These are phyloP conservation scores for Mus spretus DNA, from an alignment of 2,797 vertebrate genomes.

Conservation along the genomic window DNA sequence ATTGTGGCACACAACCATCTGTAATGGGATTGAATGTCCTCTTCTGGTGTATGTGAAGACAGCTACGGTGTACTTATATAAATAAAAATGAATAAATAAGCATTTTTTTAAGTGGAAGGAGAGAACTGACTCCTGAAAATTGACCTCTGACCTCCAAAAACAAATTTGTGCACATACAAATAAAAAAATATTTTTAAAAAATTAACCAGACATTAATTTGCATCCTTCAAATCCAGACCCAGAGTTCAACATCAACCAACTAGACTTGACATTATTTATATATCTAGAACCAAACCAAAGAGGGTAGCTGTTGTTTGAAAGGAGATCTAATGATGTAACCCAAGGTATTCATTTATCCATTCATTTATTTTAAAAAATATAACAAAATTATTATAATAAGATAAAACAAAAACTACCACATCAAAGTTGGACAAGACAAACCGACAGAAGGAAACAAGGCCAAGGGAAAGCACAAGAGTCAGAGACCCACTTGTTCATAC, in stretches of 20 bases:
- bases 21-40: too few relatives aligned
- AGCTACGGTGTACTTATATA: too few relatives aligned
- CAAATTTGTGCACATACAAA: background rate
- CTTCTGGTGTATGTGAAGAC: too few relatives aligned
- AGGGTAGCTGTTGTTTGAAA: background rate
- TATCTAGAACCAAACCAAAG: background rate
- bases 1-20: too few relatives aligned
- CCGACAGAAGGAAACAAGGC: background rate
- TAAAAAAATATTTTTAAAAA: background rate
- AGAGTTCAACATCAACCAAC: background rate
- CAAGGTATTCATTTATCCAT: background rate
- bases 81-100: too few relatives aligned
- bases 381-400: background rate
- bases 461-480: background rate
- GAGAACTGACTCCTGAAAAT: background rate
- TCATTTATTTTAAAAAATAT: background rate
- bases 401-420: background rate
- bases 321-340: background rate
- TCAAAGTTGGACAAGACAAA: background rate
- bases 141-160: background rate
- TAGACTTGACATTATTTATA: background rate
- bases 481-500: background rate
- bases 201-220: background rate
- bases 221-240: background rate
- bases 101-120: background rate